A percentile compares a stretch with the other conserved stretches of the same genome.
phyloP scores from a whole-genome alignment of 92 coral and sea anemone genomes.

The Montipora capitata region DNA sequence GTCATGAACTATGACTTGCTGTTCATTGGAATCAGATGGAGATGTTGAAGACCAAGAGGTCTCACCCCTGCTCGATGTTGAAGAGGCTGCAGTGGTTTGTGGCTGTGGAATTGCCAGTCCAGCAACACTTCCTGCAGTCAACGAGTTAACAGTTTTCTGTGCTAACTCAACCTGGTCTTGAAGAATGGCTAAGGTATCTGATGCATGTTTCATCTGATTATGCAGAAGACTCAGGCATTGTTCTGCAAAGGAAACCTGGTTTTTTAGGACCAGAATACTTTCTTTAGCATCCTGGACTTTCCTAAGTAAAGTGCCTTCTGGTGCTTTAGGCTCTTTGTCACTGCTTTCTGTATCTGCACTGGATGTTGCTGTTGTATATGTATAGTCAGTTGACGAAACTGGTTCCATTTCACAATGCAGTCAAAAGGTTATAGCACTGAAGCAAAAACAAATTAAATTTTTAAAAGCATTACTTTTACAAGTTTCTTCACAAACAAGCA shows the following conservation, averaged over 20 bases:
- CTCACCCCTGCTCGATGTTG: neutral
- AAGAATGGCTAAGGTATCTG: constrained; percentile 90
- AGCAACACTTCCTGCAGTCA: constrained; percentile 54
- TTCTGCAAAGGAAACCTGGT: constrained; percentile 90
- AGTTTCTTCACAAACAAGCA: neutral
- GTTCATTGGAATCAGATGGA: constrained; percentile 31
- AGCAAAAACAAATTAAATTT: neutral
- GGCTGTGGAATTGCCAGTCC: constrained; percentile 21
- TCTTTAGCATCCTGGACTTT: constrained; percentile 81
- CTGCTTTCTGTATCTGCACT: neutral
- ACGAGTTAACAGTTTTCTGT: constrained; percentile 79
- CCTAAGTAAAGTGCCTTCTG: constrained; percentile 54
- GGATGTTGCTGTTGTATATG: constrained; percentile 12
- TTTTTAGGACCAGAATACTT: constrained; percentile 79
- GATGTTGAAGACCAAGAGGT: constrained; percentile 1
- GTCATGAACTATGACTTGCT: constrained; percentile 70
- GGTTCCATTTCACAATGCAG: constrained; percentile 19
- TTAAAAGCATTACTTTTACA: no score
- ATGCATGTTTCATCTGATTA: constrained; percentile 95
- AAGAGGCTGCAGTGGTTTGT: constrained; percentile 4
- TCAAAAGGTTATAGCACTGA: neutral
- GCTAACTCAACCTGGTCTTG: constrained; percentile 90
- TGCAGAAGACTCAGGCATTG: constrained; percentile 90
- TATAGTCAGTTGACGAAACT: neutral
- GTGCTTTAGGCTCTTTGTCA: constrained; percentile 45